Conservation (phyloP, 2,888 invertebrate species). For the Meganola albula region DNA sequence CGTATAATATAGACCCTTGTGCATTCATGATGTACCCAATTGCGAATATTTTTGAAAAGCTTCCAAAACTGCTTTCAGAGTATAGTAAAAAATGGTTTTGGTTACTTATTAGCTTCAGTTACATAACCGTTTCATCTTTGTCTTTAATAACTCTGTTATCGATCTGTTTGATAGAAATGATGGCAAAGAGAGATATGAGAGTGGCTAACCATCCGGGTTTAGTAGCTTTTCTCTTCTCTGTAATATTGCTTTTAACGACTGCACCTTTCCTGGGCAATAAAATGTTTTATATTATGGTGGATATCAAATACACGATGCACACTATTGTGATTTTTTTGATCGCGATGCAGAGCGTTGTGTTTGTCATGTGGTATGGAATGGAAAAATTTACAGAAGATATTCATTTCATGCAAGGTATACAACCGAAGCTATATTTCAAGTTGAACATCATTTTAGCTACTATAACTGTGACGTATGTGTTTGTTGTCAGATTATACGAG, state of each 20-base stretch:
- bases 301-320: slow-evolving; percentile 30
- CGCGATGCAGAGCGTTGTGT: slow-evolving; percentile 45
- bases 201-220: slow-evolving; percentile 44
- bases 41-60: slow-evolving; percentile 46
- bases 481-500: slow-evolving; percentile 30
- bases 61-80: slow-evolving; percentile 45
- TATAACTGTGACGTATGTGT: slow-evolving; percentile 35
- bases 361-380: slow-evolving; percentile 58
- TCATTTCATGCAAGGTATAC: slow-evolving; percentile 67
- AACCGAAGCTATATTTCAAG: slow-evolving; percentile 48
- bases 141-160: slow-evolving; percentile 37
- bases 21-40: slow-evolving; percentile 30
- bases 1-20: slow-evolving; percentile 30
- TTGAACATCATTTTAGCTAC: slow-evolving; percentile 41
- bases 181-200: slow-evolving; percentile 28
- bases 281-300: slow-evolving; percentile 32
- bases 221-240: slow-evolving; percentile 28
- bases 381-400: slow-evolving; percentile 61
- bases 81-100: slow-evolving; percentile 40
- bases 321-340: slow-evolving; percentile 35
- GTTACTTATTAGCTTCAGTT: slow-evolving; percentile 42
- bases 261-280: slow-evolving; percentile 43
- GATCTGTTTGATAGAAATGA: slow-evolving; percentile 40
- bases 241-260: slow-evolving; percentile 40
- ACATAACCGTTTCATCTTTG: slow-evolving; percentile 35